Base-by-base conservation (phyloP, 2,888 invertebrate species). In the Tenthredo distinguenda region DNA sequence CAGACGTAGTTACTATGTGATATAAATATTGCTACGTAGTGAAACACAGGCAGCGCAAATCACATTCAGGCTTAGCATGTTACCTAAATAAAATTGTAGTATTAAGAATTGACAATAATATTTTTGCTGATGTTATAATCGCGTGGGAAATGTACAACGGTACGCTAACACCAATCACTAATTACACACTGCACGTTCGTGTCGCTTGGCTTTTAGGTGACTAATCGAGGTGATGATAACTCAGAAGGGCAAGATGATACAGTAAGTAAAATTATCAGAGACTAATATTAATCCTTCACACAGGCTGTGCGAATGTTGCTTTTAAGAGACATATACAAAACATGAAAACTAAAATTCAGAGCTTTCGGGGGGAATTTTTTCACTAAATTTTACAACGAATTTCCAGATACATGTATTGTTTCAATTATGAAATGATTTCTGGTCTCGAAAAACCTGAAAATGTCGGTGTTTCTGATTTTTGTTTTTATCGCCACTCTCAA, bases 141-240 rank as follows among this genome's bases (percentile, higher is more conserved):
- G 15, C 21, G 62, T 62, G 37, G 79, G 26, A 81, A 40, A 58
- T 62, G 37, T 77, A 34, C 40, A n/a, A 55, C 50, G 34, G 37
- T 62, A 15, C 21, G 26, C 40, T 62, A 62, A 62, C 68, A 83
- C 47, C 37, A 47, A 83, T 71, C 83, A 83, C 83, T 83, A 83
- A 81, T 81, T 34, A 83, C 83, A 68, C 40, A 34, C 47, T 40
- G 89, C 90, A 89, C 87, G 89, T 85, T 86, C 85, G 83, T 87
- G 85, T 87, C 84, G 89, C 89, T 89, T 92, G 90, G 90, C 90
- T 91, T 90, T 88, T 91, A 92, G 92, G 90, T 91, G 86, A 90
- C 90, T 90, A 90, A 91, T 84, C 87, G 87, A 79, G 88, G 87
- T 87, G 88, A 87, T 68, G 89, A 86, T 89, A 88, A 90, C 15